A percentile compares a stretch with the other conserved stretches of the same genome.
phyloP scores from a whole-genome alignment of 2,888 invertebrate species.

The Cephus sareptanus region DNA sequence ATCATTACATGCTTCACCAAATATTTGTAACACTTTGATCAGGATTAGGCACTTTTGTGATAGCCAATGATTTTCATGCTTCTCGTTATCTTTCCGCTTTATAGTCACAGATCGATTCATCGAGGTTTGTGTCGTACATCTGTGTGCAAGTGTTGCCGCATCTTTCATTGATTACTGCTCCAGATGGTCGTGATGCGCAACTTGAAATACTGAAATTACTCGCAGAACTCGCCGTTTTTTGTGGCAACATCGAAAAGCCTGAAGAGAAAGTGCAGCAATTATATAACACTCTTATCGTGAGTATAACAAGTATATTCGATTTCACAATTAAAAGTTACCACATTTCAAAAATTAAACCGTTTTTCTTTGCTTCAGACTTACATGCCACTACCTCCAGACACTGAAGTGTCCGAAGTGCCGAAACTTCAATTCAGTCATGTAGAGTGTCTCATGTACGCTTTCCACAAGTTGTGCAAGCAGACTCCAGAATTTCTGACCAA shows the following conservation, averaged over 20 bases:
- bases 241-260: slow-evolving; percentile 81
- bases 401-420: slow-evolving; percentile 76
- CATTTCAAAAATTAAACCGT: slow-evolving; percentile 1
- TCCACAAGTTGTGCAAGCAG: slow-evolving; percentile 82
- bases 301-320: slow-evolving; percentile 35
- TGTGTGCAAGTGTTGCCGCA: slow-evolving; percentile 86
- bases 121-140: slow-evolving; percentile 85
- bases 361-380: slow-evolving; percentile 73
- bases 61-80: background rate
- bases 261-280: slow-evolving; percentile 80
- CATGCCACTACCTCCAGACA: slow-evolving; percentile 87
- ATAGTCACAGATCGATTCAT: slow-evolving; percentile 87
- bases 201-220: slow-evolving; percentile 86
- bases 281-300: slow-evolving; percentile 83
- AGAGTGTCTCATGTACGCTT: slow-evolving; percentile 86
- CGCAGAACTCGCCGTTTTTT: slow-evolving; percentile 84
- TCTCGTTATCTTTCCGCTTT: slow-evolving; percentile 35
- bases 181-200: slow-evolving; percentile 75
- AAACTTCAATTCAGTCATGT: slow-evolving; percentile 93
- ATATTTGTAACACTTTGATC: background rate
- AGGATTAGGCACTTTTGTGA: background rate
- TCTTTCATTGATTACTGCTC: slow-evolving; percentile 74
- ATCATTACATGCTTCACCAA: slow-evolving; percentile 18
- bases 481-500: slow-evolving; percentile 81
- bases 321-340: background rate